phyloP scores from a whole-genome alignment of 2,888 invertebrate genomes.

The Acleris sparsana region DNA sequence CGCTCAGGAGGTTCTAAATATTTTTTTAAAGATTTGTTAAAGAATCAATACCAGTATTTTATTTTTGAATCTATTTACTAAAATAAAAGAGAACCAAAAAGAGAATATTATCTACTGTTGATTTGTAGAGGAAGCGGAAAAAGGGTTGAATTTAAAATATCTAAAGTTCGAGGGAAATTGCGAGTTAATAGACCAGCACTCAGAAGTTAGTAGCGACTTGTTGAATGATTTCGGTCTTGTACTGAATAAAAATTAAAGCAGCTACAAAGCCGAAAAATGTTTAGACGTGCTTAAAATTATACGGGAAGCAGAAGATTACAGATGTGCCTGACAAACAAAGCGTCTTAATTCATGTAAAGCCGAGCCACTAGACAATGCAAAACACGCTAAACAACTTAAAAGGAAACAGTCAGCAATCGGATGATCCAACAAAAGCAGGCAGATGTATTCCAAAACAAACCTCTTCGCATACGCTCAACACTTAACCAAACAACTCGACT shows the following conservation, averaged over 20 bases:
- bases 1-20: slow-evolving; percentile 2
- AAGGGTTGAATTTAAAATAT: slow-evolving; percentile 37
- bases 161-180: slow-evolving; percentile 35
- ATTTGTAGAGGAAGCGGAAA: slow-evolving; percentile 32
- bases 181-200: slow-evolving; percentile 38
- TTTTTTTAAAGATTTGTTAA: too few species aligned
- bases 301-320: slow-evolving; percentile 27
- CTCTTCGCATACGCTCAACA: slow-evolving; percentile 64
- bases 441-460: slow-evolving; percentile 57
- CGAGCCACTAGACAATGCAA: slow-evolving; percentile 37
- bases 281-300: slow-evolving; percentile 5
- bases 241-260: slow-evolving; percentile 24
- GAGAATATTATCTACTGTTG: slow-evolving; percentile 30
- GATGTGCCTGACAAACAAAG: slow-evolving; percentile 20
- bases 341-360: slow-evolving; percentile 34
- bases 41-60: not conserved
- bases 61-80: not conserved
- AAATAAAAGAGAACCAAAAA: slow-evolving; percentile 1
- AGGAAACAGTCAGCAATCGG: slow-evolving; percentile 49
- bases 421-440: slow-evolving; percentile 58
- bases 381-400: slow-evolving; percentile 38
- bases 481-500: slow-evolving; percentile 72
- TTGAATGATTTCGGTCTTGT: slow-evolving; percentile 36
- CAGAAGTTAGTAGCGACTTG: slow-evolving; percentile 37
- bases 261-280: not conserved